phyloP scores from a whole-genome alignment of 2,888 invertebrate genomes.

The Meloe dianella region DNA sequence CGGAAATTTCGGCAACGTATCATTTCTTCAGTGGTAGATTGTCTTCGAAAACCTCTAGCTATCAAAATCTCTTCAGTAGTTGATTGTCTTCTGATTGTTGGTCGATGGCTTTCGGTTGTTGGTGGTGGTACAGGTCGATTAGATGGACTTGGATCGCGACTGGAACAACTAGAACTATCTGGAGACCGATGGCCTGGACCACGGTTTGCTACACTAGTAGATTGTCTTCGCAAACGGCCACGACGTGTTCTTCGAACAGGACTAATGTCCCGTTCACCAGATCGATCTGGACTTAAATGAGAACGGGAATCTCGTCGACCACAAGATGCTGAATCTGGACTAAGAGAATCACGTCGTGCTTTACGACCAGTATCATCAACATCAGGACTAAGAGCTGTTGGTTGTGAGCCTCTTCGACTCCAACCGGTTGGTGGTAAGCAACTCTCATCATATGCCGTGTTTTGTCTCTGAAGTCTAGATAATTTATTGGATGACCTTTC shows the following conservation, averaged over 20 bases:
- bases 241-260: conserved; percentile 75
- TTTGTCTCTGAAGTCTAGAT: conserved; percentile 78
- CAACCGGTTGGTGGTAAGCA: conserved; percentile 70
- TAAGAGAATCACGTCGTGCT: conserved; percentile 84
- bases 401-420: conserved; percentile 80
- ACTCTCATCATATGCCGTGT: conserved; percentile 88
- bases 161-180: conserved; percentile 79
- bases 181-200: conserved; percentile 64
- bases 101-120: conserved; percentile 66
- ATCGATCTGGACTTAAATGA: conserved; percentile 77
- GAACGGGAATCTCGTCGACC: conserved; percentile 77
- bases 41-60: conserved; percentile 86
- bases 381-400: conserved; percentile 81
- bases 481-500: conserved; percentile 63
- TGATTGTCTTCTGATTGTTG: conserved; percentile 83
- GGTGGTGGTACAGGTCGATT: conserved; percentile 63
- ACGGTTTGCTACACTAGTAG: conserved; percentile 72
- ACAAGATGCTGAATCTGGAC: conserved; percentile 85
- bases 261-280: conserved; percentile 80
- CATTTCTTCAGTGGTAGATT: conserved; percentile 93
- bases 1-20: conserved; percentile 89
- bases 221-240: conserved; percentile 76
- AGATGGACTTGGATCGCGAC: conserved; percentile 86
- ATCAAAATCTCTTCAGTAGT: conserved; percentile 92
- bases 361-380: conserved; percentile 72